Evolutionary conservation across 2,797 vertebrate species (phyloP), one percentile per base, ranked within the genome.

Genomic region (Hypotaenidia philippensis): DNA sequence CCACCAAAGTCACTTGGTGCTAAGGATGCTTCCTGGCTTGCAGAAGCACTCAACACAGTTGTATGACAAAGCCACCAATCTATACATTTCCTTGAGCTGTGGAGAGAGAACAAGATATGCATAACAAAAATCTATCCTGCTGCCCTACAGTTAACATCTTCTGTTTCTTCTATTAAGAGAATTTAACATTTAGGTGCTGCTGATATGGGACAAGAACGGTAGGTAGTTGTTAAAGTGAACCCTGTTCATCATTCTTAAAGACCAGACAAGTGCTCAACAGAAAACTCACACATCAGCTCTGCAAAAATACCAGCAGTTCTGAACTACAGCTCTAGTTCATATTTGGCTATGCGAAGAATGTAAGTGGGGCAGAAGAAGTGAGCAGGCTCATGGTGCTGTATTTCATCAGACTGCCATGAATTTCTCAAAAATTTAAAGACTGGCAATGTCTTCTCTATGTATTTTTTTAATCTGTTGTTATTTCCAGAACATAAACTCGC

Each of bases 301-400:
- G 72, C 34, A 86, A 29, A 72, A 91, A 56, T 8, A 34, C 65
- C 88, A 71, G 82, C 75, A 53, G 29, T 12, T 64, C 71, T 60
- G 32, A 70, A 13, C 36, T 68, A 70, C 70, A 61, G 44, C 29
- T 83, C 83, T 85, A 41, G 65, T 71, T 90, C 64, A 74, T 90
- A 72, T 83, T 94, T 88, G 93, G 86, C 92, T 89, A 79, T 61
- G 63, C 23, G 13, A 40, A 64, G 88, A 90, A 93, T 77, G 69
- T 56, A 68, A 90, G 70, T 23, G 60, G 83, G 85, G 83, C 68
- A 90, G 76, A 69, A 64, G 57, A 76, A 94, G 68, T 13, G 44
- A 91, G 80, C 1, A 76, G 47, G 27, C 52, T 69, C 82, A 52
- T 72, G 75, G 6, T 32, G 41, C 49, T 65, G 75, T 19, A 55